phyloP scores from a whole-genome alignment of 2,113 vertebrate species.

The Mus spicilegus region DNA sequence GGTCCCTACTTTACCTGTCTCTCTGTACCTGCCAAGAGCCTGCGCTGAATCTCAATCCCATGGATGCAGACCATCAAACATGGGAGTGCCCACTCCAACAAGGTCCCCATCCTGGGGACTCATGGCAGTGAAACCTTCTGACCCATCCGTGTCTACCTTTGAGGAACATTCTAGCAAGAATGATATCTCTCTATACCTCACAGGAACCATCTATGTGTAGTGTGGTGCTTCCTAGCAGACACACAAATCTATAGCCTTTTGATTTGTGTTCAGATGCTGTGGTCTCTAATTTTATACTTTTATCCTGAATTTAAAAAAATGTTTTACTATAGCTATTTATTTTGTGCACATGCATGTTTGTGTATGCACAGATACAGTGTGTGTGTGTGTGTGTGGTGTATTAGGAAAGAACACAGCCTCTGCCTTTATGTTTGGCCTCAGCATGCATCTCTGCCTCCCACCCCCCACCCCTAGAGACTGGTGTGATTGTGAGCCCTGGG shows the following conservation, averaged over 20 bases:
- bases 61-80: neutral
- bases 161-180: neutral
- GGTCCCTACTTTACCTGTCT: neutral
- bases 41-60: rapidly evolving
- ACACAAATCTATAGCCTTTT: neutral
- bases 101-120: neutral
- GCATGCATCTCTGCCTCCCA: neutral
- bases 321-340: neutral
- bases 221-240: neutral
- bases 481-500: neutral
- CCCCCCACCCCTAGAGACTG: neutral
- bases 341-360: neutral
- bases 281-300: neutral
- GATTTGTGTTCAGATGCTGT: neutral
- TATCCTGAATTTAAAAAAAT: neutral
- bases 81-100: neutral
- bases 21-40: neutral
- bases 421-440: neutral
- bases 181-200: rapidly evolving
- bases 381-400: neutral
- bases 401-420: neutral
- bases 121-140: neutral
- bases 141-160: neutral
- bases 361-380: neutral
- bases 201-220: rapidly evolving